Percentiles rank a stretch among this genome's conserved stretches.
phyloP scores from a whole-genome alignment of 2,113 vertebrate genomes.

The Sclerurus mexicanus region DNA sequence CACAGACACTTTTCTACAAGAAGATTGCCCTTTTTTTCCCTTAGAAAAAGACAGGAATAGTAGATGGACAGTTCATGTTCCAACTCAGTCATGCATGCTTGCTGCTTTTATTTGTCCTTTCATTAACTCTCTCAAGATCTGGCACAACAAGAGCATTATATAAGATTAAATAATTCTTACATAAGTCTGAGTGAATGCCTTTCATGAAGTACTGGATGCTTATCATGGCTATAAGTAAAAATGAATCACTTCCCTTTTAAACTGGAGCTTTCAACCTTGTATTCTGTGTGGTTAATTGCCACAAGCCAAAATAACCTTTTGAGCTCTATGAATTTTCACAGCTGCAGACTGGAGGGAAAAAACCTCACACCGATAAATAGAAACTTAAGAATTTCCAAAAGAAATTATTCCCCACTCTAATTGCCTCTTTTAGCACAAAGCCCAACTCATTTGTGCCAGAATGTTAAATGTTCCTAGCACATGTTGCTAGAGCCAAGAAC shows the following conservation, averaged over 20 bases:
- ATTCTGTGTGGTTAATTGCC: constrained; percentile 45
- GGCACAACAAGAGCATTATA: constrained; percentile 41
- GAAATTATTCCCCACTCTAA: constrained; percentile 14
- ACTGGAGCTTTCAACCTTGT: constrained; percentile 9
- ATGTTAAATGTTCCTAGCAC: not conserved
- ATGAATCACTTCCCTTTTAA: constrained; percentile 55
- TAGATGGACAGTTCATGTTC: constrained; percentile 15
- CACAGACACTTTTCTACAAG: not conserved
- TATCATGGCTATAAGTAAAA: constrained; percentile 36
- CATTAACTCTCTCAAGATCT: constrained; percentile 27
- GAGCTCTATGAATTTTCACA: constrained; percentile 50
- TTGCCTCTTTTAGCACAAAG: constrained; percentile 28
- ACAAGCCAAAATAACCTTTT: constrained; percentile 56
- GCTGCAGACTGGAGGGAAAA: constrained; percentile 12
- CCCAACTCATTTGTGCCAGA: constrained; percentile 8
- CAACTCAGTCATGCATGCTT: not conserved
- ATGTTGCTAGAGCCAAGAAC: not conserved
- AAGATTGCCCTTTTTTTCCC: not conserved
- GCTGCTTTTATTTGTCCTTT: constrained; percentile 36
- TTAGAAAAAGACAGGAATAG: not conserved
- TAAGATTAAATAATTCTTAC: constrained; percentile 56
- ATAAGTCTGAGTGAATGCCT: constrained; percentile 39
- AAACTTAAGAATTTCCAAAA: constrained; percentile 45
- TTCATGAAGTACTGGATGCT: constrained; percentile 15
- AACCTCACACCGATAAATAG: not conserved